phyloP scores from a whole-genome alignment of 2,888 invertebrate species.

The Catocala nupta region DNA sequence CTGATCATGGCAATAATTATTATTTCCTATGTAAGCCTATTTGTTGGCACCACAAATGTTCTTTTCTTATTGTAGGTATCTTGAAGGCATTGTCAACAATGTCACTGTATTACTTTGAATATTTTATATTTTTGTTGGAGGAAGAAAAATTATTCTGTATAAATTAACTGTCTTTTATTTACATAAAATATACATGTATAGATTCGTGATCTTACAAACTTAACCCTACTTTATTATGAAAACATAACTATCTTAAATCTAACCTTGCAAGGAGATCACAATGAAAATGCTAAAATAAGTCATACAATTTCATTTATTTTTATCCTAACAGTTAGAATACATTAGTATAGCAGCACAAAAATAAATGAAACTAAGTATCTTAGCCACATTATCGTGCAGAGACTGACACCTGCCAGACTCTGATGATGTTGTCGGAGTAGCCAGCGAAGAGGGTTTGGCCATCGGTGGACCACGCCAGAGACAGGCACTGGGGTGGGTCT shows the following conservation, averaged over 20 bases:
- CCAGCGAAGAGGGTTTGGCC: slow-evolving; percentile 99
- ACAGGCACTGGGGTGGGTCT: slow-evolving; percentile 98
- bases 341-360: slow-evolving; percentile 72
- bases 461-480: slow-evolving; percentile 99
- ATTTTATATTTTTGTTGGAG: slow-evolving; percentile 21
- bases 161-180: slow-evolving; percentile 66
- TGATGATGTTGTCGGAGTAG: slow-evolving; percentile 98
- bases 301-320: slow-evolving; percentile 84
- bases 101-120: background rate
- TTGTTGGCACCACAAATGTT: no score
- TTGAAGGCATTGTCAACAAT: no score
- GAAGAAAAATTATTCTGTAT: slow-evolving; percentile 54
- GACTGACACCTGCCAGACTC: slow-evolving; percentile 99
- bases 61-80: no score
- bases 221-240: slow-evolving; percentile 37
- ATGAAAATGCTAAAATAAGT: slow-evolving; percentile 72
- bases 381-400: slow-evolving; percentile 89
- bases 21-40: no score
- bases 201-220: slow-evolving; percentile 35
- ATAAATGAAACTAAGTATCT: slow-evolving; percentile 80
- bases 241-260: slow-evolving; percentile 45
- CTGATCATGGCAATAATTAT: no score
- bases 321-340: slow-evolving; percentile 60
- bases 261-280: slow-evolving; percentile 74
- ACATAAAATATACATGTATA: slow-evolving; percentile 63